Evolutionary conservation across 2,888 invertebrate species (phyloP), one percentile per base, ranked within the genome.

Genomic region (Bursaphelenchus okinawaensis): DNA sequence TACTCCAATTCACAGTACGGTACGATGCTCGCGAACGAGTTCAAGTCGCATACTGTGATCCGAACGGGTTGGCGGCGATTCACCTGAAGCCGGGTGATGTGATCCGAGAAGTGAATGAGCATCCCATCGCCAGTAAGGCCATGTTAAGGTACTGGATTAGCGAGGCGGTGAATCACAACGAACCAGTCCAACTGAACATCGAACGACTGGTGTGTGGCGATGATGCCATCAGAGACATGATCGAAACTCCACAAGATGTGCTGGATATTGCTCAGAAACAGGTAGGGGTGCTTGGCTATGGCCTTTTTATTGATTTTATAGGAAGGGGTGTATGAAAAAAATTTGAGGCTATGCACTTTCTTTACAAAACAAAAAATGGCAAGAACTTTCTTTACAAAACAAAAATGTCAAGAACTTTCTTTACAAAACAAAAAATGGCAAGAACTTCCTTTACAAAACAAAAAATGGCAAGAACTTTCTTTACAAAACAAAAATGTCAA

Each of bases 1-100:
- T 68, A 57, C 52, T 73, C 27, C 69, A 69, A 22, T 50, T 72
- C 23, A 56, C 63, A n/a, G 70, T 75, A 16, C 68, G 67, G 31
- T 75, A 75, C 58, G 71, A 73, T 56, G 69, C 69, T 55, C 65
- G 75, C 40, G 75, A 75, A 63, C 67, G 75, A 12, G 67, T 71
- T 20, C 60, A 69, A 64, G 68, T 75, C 16, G 68, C 68, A 9
- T 59, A 67, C 19, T 69, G 69, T 6, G 67, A 70, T 28, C 71
- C 70, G 22, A 61, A 66, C 52, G 68, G 71, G n/a, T 23, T 75
- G 24, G 60, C 72, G 2, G 67, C 75, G 0, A 65, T 73, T 29
- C 75, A 75, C 65, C 62, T 75, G 19, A 64, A 68, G 16, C 59
- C 72, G 3, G 73, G 72, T 9, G 75, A 75, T 52, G 66, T 74